phyloP scores from a whole-genome alignment of 2,888 invertebrate genomes.

The Oscheius sp. region DNA sequence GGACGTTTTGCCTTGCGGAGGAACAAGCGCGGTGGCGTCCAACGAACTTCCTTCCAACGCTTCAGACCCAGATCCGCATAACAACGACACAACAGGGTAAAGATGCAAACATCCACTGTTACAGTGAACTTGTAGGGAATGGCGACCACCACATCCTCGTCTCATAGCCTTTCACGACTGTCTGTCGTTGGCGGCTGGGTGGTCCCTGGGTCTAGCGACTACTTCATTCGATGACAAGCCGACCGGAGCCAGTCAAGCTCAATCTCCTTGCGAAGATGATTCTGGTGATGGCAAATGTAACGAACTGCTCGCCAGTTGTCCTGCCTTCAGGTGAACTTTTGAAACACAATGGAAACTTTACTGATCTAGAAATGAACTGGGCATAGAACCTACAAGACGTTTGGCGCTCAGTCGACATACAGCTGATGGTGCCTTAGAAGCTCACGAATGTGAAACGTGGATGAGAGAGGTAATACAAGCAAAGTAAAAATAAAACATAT shows the following conservation, averaged over 20 bases:
- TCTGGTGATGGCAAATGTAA: slow-evolving; percentile 71
- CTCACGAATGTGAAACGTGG: slow-evolving; percentile 61
- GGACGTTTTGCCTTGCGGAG: slow-evolving; percentile 47
- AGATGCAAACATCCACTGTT: neutral
- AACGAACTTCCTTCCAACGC: slow-evolving; percentile 56
- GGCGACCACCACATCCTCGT: slow-evolving; percentile 71
- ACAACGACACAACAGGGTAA: slow-evolving; percentile 11
- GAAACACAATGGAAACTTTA: neutral
- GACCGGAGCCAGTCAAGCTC: slow-evolving; percentile 61
- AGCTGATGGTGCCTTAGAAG: slow-evolving; percentile 48
- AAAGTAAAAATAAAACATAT: neutral
- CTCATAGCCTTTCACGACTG: slow-evolving; percentile 71
- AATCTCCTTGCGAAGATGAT: slow-evolving; percentile 70
- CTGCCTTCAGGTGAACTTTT: slow-evolving; percentile 64
- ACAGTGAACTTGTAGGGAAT: slow-evolving; percentile 55
- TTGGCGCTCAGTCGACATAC: slow-evolving; percentile 67
- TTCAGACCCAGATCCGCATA: slow-evolving; percentile 53
- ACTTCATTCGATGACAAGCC: slow-evolving; percentile 55
- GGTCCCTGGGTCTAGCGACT: slow-evolving; percentile 64
- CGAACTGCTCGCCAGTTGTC: slow-evolving; percentile 70
- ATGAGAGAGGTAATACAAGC: slow-evolving; percentile 47
- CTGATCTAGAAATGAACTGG: slow-evolving; percentile 67
- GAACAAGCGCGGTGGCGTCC: slow-evolving; percentile 39
- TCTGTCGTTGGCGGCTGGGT: slow-evolving; percentile 69
- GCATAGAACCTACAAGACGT: slow-evolving; percentile 69